Base-by-base conservation (phyloP, 2,888 invertebrate genomes). In the Sphecodes monilicornis region DNA sequence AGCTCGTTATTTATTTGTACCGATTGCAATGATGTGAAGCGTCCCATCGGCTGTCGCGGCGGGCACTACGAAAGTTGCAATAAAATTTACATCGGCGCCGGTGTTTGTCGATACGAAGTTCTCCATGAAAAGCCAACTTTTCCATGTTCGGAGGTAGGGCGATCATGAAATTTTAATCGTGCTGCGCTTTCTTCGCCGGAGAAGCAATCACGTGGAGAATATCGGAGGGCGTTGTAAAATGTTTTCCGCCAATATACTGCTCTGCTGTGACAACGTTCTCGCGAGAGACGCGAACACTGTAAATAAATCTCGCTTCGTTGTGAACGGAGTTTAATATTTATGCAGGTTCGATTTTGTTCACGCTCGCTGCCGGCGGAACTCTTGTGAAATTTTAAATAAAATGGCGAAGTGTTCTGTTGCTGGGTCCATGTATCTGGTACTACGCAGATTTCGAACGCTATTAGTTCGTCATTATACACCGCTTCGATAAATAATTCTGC, bases 91-190 rank as follows among this genome's bases (percentile, higher is more conserved):
- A 78, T 78, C 57, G 64, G 32, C 74, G 13, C 18, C 74, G 64
- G 36, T 81, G 75, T 78, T 72, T 76, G 82, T 26, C 76, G 78
- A 80, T 68, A 76, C 69, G 72, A 43, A 57, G 22, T 76, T 72
- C 66, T 41, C 60, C 46, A 29, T 43, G 72, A 46, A 79, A 83
- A 82, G 36, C 57, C 54, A 78, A 83, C 83, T 78, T 83, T 41
- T 70, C n/a, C 41, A 26, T 64, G 74, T 57, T 64, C 57, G 66
- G 39, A 54, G 32, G 39, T 36, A 46, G 36, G 57, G 43, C 60
- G 68, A 76, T 83, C 74, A 36, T 85, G 80, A 84, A 85, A 84
- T 80, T 84, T 84, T 75, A 84, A 84, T 84, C 75, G 74, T 18
- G 71, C 50, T 66, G 80, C 46, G 76, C 80, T 84, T 85, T 77